These are phyloP conservation scores for Criorhina ranunculi DNA, from an alignment of 2,888 invertebrate genomes.

Conservation along the genomic window DNA sequence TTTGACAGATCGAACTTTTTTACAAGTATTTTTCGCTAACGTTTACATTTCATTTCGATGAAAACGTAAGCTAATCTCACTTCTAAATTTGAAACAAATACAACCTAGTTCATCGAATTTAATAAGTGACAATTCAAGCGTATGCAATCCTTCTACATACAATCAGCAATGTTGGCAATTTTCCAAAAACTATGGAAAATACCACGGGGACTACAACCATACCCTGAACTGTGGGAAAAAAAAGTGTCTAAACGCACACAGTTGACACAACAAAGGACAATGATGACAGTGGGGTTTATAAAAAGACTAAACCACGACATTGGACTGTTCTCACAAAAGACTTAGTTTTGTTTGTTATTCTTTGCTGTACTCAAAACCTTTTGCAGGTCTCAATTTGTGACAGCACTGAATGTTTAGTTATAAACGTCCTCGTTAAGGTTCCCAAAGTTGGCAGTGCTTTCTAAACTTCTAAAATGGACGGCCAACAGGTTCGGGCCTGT, in stretches of 20 bases:
- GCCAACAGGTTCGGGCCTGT: no score
- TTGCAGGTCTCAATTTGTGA: background rate
- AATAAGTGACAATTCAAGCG: background rate
- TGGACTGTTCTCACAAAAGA: constrained; percentile 1
- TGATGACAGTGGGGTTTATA: constrained; percentile 13
- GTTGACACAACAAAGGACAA: constrained; percentile 47
- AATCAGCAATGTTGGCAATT: constrained; percentile 16
- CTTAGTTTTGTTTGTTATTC: constrained; percentile 5
- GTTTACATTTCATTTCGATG: no score
- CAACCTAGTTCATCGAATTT: no score
- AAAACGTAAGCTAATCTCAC: no score
- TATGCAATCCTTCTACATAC: background rate
- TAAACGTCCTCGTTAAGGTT: background rate
- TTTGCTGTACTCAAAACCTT: background rate
- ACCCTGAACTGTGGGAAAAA: background rate
- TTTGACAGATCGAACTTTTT: no score
- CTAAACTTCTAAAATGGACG: no score
- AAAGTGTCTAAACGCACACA: constrained; percentile 16
- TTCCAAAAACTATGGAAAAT: constrained; percentile 11
- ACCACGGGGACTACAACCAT: background rate
- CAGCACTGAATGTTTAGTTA: background rate
- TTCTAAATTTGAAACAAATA: no score
- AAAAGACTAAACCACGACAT: constrained; percentile 25
- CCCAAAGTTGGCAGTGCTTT: no score
- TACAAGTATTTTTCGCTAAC: no score